These are phyloP conservation scores for Eupithecia abbreviata DNA, from an alignment of 2,888 invertebrate species.

Conservation along the genomic window DNA sequence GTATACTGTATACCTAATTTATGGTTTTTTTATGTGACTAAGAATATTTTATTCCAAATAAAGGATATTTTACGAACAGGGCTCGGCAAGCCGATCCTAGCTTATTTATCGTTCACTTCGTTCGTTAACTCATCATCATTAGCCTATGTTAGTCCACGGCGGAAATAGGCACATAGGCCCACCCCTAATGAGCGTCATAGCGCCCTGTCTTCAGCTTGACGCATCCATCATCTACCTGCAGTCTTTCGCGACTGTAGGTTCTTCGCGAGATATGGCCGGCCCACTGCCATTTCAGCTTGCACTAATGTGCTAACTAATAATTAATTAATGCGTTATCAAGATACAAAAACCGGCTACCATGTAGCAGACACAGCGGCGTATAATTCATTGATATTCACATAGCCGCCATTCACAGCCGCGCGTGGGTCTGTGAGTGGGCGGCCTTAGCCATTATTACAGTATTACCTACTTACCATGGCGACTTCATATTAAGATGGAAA, in stretches of 20 bases:
- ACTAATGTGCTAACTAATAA: background rate
- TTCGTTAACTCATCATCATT: no score
- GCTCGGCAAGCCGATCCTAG: background rate
- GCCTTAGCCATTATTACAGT: slow-evolving; percentile 52
- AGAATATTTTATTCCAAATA: no score
- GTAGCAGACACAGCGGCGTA: slow-evolving; percentile 30
- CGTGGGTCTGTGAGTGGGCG: slow-evolving; percentile 58
- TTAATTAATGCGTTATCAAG: slow-evolving; percentile 10
- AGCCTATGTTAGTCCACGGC: no score
- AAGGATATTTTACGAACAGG: background rate
- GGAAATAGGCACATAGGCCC: no score
- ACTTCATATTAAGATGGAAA: slow-evolving; percentile 44
- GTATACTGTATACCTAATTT: background rate
- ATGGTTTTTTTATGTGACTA: background rate
- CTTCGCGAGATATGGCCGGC: no score
- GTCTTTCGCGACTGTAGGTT: no score
- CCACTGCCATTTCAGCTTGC: no score
- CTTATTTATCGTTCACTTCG: no score
- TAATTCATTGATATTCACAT: slow-evolving; percentile 47
- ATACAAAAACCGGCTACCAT: slow-evolving; percentile 20
- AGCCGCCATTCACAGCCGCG: slow-evolving; percentile 47
- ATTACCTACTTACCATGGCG: slow-evolving; percentile 51
- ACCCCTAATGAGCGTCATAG: no score
- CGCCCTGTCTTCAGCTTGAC: no score
- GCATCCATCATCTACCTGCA: no score